Percentiles rank a stretch among this genome's conserved stretches.
Evolutionary conservation across 2,888 invertebrate species (phyloP).

Genomic region (Drosophila siamana): DNA sequence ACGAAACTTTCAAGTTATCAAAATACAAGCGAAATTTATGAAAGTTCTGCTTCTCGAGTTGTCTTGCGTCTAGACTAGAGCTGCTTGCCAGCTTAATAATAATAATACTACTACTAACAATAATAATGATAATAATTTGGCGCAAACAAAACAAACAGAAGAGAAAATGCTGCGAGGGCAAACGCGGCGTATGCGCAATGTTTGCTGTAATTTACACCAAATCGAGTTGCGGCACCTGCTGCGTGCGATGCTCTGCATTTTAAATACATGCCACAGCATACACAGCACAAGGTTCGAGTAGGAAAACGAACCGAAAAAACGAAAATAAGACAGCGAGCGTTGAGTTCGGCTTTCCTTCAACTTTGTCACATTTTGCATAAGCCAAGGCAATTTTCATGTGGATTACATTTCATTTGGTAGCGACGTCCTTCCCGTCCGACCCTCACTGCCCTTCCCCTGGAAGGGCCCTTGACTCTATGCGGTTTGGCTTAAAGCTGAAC

Average conservation of each 20-base stretch:
- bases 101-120: slow-evolving; percentile 64
- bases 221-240: slow-evolving; percentile 2
- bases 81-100: slow-evolving; percentile 69
- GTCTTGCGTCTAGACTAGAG: slow-evolving; percentile 68
- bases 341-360: slow-evolving; percentile 46
- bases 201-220: slow-evolving; percentile 69
- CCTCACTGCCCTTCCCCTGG: too few species aligned
- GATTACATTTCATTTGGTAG: slow-evolving; percentile 76
- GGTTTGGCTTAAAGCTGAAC: slow-evolving; percentile 19
- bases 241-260: slow-evolving; percentile 52
- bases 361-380: slow-evolving; percentile 72
- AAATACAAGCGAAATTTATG: slow-evolving; percentile 71
- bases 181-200: slow-evolving; percentile 50
- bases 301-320: background rate
- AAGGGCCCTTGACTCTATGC: slow-evolving; percentile 5
- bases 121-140: too few species aligned
- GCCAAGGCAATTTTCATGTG: slow-evolving; percentile 79
- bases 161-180: slow-evolving; percentile 34
- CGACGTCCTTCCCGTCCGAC: slow-evolving; percentile 4
- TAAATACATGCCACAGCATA: slow-evolving; percentile 21
- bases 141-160: slow-evolving; percentile 54
- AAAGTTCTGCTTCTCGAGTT: slow-evolving; percentile 44
- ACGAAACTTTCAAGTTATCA: slow-evolving; percentile 72
- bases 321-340: slow-evolving; percentile 1
- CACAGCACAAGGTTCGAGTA: background rate